Base-by-base conservation (phyloP, 1,140 invertebrate genomes). In the Caerostris extrusa region DNA sequence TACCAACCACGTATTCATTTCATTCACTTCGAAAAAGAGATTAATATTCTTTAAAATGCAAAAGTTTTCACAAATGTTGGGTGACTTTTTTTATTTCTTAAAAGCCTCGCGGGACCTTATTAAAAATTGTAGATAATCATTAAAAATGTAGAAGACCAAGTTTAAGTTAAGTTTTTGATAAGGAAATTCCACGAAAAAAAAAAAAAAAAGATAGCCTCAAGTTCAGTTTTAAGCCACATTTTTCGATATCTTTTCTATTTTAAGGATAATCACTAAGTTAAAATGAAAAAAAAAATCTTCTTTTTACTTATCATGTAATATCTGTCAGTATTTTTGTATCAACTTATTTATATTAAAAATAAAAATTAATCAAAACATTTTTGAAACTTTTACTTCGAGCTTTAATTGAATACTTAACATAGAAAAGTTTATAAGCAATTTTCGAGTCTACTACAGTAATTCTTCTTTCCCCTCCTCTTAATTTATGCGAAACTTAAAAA, bases 21-120 rank as follows among this genome's bases (percentile, higher is more conserved):
- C 3, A 77, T 4, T 77, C 8, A 7, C 53, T 77, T 77, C 53
- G 8, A 12, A 77, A n/a, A 77, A 50, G 71, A 53, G 34, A 77
- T 77, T 77, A 77, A 53, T 77, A 53, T 77, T 77, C 19, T 12
- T 12, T 77, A 77, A 53, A 77, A 34, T 7, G 34, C 50, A 53
- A 53, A 77, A 77, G 34, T 53, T 77, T 34, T 50, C 53, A 50
- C 34, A 12, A 3, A 34, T 83, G 55, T 58, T 53, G 34, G 2
- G 12, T 5, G 34, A 6, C 14, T 83, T 57, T 55, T 55, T 56
- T 83, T 14, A 53, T 10, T 53, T 77, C 8, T 50, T 19, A 83
- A 83, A 83, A 57, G 53, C 55, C 82, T 83, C 82, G 56, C 19
- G 82, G 82, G 82, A 83, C 57, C 82, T 83, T 83, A 83, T 83